phyloP scores from a whole-genome alignment of 2,797 vertebrate species.

The Hydrocynus forskahlii region DNA sequence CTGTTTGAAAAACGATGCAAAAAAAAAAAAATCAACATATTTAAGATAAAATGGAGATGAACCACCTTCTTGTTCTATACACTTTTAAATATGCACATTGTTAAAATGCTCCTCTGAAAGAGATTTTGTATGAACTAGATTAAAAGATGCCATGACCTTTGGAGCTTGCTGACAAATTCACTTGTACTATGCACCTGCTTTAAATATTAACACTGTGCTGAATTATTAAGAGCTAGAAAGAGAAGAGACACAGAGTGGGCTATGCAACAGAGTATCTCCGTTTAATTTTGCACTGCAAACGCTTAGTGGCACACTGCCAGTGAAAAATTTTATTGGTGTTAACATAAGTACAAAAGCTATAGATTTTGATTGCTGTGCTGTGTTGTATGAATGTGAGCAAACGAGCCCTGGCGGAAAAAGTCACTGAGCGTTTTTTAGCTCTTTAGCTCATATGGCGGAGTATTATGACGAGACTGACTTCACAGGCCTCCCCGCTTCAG shows the following conservation, averaged over 20 bases:
- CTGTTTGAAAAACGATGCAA: too few species aligned
- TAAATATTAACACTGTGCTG: slow-evolving; percentile 68
- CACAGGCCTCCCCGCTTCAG: slow-evolving; percentile 14
- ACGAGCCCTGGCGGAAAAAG: slow-evolving; percentile 10
- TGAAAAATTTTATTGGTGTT: not conserved
- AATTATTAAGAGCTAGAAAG: slow-evolving; percentile 66
- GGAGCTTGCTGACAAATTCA: slow-evolving; percentile 67
- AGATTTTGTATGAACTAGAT: slow-evolving; percentile 46
- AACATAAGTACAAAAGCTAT: slow-evolving; percentile 17
- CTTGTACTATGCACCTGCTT: slow-evolving; percentile 63
- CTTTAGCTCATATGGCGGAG: slow-evolving; percentile 24
- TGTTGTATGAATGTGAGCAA: not conserved
- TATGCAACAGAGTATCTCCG: slow-evolving; percentile 59
- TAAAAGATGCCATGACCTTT: slow-evolving; percentile 47
- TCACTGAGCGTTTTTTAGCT: not conserved
- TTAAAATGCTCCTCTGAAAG: slow-evolving; percentile 10
- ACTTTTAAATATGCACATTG: slow-evolving; percentile 39
- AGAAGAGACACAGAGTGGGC: slow-evolving; percentile 45
- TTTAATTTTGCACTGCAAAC: slow-evolving; percentile 30
- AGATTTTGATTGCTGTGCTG: not conserved
- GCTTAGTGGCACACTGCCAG: slow-evolving; percentile 1
- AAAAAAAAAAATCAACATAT: not conserved
- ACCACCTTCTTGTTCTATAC: not conserved
- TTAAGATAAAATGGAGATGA: not conserved
- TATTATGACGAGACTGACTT: slow-evolving; percentile 21